Base-by-base conservation (phyloP, 1,140 invertebrate genomes). In the Calosoma granatense region DNA sequence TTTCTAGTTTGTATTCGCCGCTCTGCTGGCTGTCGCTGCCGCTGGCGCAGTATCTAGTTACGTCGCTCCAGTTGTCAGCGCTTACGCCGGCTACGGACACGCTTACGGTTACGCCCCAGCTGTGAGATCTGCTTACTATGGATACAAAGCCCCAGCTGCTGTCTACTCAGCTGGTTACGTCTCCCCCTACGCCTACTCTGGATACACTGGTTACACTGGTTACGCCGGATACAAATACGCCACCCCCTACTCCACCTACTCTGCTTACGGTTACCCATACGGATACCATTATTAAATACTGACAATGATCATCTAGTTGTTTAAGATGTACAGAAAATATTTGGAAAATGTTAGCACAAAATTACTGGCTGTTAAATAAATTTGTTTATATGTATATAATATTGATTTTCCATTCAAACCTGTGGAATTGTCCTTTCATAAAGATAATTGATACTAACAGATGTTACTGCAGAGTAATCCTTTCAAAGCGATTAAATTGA, bases 231-330 rank as follows among this genome's bases (percentile, higher is more conserved):
- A 43, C 14, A 30, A 17, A 1, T 55, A 17, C 39, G n/a, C 20
- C n/a, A 20, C 62, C 21, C 58, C 63, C 20, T 65, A 66, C 54
- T 61, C 65, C 19, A 60, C 62, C 6, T 58, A 59, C 22, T 63
- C 59, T 26, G 58, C 58, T 56, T 64, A 64, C 20, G 3, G 21
- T 15, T 61, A 30, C 15, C 55, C 55, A 20, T 52, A 39, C 19
- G 47, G 22, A 11, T 59, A 59, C 41, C 41, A 11, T 47, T 47
- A 47, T 47, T 47, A 54, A 55, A 43, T 36, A 9, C n/a, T 36
- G n/a, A 9, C 6, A 36, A n/a, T 36, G 41, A 47, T 47, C 17
- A 17, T 47, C 17, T 11, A 47, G 9, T 47, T 47, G 41, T 47
- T 47, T 12, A 17, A 11, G 9, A 12, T 47, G 3, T 47, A 11